Base-by-base conservation (phyloP, 2,797 vertebrate species). In the Chelidonichthys spinosus region DNA sequence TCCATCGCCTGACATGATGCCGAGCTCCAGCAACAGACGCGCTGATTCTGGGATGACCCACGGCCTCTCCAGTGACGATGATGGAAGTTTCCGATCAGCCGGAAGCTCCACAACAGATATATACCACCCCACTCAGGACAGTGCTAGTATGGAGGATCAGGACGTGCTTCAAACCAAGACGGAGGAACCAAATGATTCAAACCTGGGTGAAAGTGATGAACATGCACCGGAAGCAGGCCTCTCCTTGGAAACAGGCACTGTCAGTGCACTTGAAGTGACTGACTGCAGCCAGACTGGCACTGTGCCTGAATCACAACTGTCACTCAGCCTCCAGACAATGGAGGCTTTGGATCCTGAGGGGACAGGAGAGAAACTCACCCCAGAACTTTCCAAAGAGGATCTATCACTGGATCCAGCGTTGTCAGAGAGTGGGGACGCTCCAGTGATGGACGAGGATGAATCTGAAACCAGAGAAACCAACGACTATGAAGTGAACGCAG, bases 101-200 rank as follows among this genome's bases (percentile, higher is more conserved):
- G 88, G 74, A 63, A 92, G 90, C 72, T 93, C 90, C 59, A 74
- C 76, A 2, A 89, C 87, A 7, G 93, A 94, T 47, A 67, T 91
- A 6, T 91, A 90, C 42, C 86, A 86, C 44, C 64, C 76, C 7
- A 74, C 76, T 62, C 78, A 74, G 63, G 92, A 90, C 6, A 17
- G 18, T 36, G 4, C 8, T 2, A 1, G 40, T 0, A 3, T 42
- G 4, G 84, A 75, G 49, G 85, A 82, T 33, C 56, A 17, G 47
- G 65, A 80, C 9, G 32, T 36, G 0, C 49, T 55, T 62, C 66
- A 68, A 40, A 58, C 36, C 3, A 1, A 50, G n/a, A 42, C 4
- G 6, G 80, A 83, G 25, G 80, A 84, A 9, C 9, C 18, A 49
- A 63, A 47, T 52, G 46, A 79, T 49, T 50, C n/a, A 6, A 50